phyloP scores from a whole-genome alignment of 2,797 vertebrate species.

The Hippopotamyrus pictus region DNA sequence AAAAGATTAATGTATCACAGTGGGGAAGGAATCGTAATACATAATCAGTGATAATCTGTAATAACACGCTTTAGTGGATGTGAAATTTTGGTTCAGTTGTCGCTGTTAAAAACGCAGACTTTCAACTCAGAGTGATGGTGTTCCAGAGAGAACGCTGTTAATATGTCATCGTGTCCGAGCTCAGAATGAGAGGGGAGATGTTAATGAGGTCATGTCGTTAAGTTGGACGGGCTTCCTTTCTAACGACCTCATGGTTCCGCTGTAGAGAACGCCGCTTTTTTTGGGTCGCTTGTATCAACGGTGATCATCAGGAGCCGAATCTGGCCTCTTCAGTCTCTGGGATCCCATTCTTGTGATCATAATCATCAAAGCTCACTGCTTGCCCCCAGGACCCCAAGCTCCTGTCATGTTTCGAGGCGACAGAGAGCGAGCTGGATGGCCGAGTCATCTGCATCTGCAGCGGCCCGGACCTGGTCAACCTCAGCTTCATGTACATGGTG shows the following conservation, averaged over 20 bases:
- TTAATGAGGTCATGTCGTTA: not conserved
- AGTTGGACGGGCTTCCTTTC: not conserved
- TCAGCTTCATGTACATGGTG: constrained; percentile 94
- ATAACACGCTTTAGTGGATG: not conserved
- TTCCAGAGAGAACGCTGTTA: not conserved
- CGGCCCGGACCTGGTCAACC: constrained; percentile 92
- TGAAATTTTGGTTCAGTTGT: not conserved
- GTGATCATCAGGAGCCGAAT: not conserved
- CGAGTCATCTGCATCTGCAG: constrained; percentile 92
- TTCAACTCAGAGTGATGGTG: not conserved
- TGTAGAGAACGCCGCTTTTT: not conserved
- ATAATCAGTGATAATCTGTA: not conserved
- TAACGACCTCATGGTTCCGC: not conserved
- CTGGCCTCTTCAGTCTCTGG: not conserved
- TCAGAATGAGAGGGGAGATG: not conserved
- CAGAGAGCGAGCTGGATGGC: constrained; percentile 85
- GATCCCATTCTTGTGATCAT: not conserved
- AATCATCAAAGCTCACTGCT: not conserved
- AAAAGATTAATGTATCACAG: not conserved
- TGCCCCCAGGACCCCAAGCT: constrained; percentile 85
- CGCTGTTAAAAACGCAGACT: not conserved
- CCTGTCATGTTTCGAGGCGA: constrained; percentile 78
- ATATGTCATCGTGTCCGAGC: not conserved
- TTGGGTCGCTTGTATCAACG: not conserved
- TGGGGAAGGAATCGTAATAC: not conserved